These are phyloP conservation scores for Drosophila pseudotakahashii DNA, from an alignment of 2,888 invertebrate genomes.

Conservation along the genomic window DNA sequence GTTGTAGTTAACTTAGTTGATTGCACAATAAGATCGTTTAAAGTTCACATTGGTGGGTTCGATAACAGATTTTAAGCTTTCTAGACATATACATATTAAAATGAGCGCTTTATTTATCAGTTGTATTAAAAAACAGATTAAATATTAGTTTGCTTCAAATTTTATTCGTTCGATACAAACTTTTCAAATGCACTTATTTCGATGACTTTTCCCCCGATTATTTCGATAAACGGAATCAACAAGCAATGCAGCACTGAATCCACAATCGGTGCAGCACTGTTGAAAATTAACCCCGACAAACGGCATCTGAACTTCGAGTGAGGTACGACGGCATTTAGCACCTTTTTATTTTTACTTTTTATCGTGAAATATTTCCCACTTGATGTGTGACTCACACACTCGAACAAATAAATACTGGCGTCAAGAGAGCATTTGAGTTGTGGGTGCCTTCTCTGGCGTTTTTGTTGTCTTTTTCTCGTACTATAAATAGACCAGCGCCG, in stretches of 20 bases:
- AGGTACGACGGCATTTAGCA: conserved; percentile 25
- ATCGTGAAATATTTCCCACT: conserved; percentile 41
- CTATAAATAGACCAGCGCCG: conserved; percentile 34
- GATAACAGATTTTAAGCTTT: neutral
- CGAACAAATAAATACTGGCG: conserved; percentile 14
- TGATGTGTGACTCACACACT: conserved; percentile 32
- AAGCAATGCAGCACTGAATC: neutral
- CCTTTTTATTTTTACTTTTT: conserved; percentile 30
- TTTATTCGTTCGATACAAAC: neutral
- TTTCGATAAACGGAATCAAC: neutral
- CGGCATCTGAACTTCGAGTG: conserved; percentile 17
- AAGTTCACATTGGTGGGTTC: conserved; percentile 1
- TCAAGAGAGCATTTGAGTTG: conserved; percentile 20
- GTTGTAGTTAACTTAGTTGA: conserved; percentile 6
- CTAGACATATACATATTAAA: no score
- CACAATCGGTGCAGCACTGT: neutral
- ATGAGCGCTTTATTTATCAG: no score
- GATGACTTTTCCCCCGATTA: neutral
- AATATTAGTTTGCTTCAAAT: neutral
- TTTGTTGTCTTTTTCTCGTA: conserved; percentile 10
- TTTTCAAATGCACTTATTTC: no score
- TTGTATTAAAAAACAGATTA: no score
- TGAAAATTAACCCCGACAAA: neutral
- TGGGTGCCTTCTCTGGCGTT: conserved; percentile 27
- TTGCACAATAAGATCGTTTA: conserved; percentile 8